These are phyloP conservation scores for Henricia sp. DNA, from an alignment of 53 echinoderm and acorn worm genomes.

Conservation along the genomic window DNA sequence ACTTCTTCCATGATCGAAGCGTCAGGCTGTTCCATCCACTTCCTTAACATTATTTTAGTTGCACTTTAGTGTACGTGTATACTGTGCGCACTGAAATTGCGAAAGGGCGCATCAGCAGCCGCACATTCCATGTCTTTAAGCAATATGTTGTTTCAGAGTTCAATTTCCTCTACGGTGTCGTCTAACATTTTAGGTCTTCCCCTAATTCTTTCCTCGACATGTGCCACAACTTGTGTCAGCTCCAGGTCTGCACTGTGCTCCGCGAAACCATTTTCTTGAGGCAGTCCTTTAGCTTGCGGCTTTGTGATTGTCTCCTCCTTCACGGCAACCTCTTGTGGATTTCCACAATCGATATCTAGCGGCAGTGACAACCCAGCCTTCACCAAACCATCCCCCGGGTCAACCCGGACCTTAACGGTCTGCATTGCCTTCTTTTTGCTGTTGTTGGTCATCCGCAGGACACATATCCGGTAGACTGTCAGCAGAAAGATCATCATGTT, in stretches of 20 bases:
- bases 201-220: slow-evolving; percentile 47
- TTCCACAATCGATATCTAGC: slow-evolving; percentile 11
- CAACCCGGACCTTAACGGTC: slow-evolving; percentile 20
- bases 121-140: too few relatives aligned
- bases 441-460: slow-evolving; percentile 41
- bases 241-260: slow-evolving; percentile 22
- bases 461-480: slow-evolving; percentile 78
- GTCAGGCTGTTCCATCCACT: too few relatives aligned
- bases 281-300: background rate
- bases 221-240: slow-evolving; percentile 36
- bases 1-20: too few relatives aligned
- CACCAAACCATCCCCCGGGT: slow-evolving; percentile 37
- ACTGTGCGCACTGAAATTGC: too few relatives aligned
- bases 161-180: slow-evolving; percentile 31
- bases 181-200: slow-evolving; percentile 2
- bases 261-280: slow-evolving; percentile 23
- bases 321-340: background rate
- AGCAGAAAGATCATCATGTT: slow-evolving; percentile 83
- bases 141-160: slow-evolving; percentile 16
- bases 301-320: background rate
- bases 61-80: too few relatives aligned
- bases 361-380: background rate
- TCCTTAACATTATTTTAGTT: too few relatives aligned
- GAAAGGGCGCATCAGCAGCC: too few relatives aligned
- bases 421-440: background rate